Conservation (phyloP, 2,113 vertebrate genomes). For the Albula glossodonta region DNA sequence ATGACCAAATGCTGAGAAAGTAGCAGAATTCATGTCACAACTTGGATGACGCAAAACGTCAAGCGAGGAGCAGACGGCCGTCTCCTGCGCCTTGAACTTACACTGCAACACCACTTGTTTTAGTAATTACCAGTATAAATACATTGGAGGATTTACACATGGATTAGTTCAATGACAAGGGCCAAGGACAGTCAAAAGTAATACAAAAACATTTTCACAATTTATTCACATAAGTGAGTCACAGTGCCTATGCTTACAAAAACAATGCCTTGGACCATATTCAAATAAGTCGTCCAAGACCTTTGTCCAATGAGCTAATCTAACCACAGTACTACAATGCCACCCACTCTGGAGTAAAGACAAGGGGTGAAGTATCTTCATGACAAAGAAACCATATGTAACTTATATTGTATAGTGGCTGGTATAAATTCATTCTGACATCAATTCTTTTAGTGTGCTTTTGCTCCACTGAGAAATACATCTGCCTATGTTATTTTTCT, state of each 20-base stretch:
- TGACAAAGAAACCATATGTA: neutral
- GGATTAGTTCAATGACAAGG: no score
- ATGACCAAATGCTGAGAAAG: neutral
- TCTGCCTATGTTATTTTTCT: neutral
- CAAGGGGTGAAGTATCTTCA: neutral
- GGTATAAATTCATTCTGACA: neutral
- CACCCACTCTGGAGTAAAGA: neutral
- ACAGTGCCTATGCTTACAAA: neutral
- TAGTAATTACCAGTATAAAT: no score
- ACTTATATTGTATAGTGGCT: neutral
- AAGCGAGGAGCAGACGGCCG: no score
- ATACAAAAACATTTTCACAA: no score
- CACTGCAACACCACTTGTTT: no score
- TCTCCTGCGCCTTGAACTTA: no score
- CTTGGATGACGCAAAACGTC: no score
- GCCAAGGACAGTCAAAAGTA: no score
- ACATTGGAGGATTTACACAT: no score
- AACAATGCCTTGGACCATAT: neutral
- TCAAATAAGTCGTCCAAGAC: neutral
- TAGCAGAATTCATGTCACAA: neutral
- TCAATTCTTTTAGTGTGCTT: neutral
- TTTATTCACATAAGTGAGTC: no score
- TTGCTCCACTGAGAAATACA: neutral
- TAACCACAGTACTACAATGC: neutral
- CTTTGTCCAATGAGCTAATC: neutral